Evolutionary conservation across 2,797 vertebrate genomes (phyloP).

Genomic region (Crenichthys baileyi): DNA sequence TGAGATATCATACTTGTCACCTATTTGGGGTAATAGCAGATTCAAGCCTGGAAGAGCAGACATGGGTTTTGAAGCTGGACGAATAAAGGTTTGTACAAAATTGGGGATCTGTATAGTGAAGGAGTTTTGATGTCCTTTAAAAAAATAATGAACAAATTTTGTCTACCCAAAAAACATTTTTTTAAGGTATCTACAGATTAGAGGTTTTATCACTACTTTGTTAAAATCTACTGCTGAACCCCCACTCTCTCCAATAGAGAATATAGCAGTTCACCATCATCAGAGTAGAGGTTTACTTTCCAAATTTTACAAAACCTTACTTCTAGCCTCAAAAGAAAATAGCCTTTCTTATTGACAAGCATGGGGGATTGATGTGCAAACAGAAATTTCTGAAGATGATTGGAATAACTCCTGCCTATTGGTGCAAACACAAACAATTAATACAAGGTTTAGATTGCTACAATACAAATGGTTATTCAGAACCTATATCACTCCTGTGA

Average conservation of each 20-base stretch:
- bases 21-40: not conserved
- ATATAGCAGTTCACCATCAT: not conserved
- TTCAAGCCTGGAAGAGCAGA: not conserved
- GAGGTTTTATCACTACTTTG: too few relatives aligned
- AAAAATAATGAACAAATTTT: not conserved
- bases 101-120: not conserved
- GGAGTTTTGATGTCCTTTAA: conserved; percentile 3
- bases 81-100: not conserved
- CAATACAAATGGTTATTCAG: not conserved
- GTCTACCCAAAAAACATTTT: not conserved
- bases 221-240: not conserved
- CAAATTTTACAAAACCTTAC: not conserved
- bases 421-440: conserved; percentile 8
- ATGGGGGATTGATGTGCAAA: not conserved
- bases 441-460: conserved; percentile 1
- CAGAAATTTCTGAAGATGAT: not conserved
- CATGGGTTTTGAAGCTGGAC: not conserved
- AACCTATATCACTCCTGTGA: not conserved
- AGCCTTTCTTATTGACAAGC: not conserved
- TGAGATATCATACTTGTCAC: not conserved
- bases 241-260: not conserved
- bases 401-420: not conserved
- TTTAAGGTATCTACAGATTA: not conserved
- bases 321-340: not conserved
- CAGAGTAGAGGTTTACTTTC: not conserved